A percentile compares a stretch with the other conserved stretches of the same genome.
Conservation (phyloP, 2,797 vertebrate genomes). For the Xiphophorus birchmanni region DNA sequence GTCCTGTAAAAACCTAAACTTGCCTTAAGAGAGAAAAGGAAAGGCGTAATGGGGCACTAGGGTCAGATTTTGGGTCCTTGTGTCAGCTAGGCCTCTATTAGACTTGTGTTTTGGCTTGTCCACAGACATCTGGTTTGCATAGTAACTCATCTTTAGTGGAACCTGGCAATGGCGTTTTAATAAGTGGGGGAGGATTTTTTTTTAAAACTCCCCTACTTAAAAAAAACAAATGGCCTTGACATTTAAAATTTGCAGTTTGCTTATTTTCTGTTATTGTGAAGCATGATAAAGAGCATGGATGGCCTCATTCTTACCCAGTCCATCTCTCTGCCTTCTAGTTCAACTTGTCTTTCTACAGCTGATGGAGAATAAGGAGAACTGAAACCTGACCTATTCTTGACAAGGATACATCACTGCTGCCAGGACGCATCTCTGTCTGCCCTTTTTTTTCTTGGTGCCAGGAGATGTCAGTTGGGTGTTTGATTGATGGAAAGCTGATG, state of each 20-base stretch:
- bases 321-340: background rate
- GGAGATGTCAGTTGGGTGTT: conserved; percentile 3
- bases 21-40: background rate
- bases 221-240: conserved; percentile 31
- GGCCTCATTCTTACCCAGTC: conserved; percentile 3
- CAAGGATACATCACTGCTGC: conserved; percentile 33
- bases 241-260: conserved; percentile 7
- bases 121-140: conserved; percentile 52
- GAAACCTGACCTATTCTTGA: conserved; percentile 24
- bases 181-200: background rate
- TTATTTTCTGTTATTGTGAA: background rate
- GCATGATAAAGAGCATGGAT: background rate
- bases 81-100: conserved; percentile 19
- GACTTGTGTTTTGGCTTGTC: conserved; percentile 38
- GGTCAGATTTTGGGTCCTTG: background rate
- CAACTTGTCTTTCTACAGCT: conserved; percentile 14
- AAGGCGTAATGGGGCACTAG: background rate
- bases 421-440: conserved; percentile 26
- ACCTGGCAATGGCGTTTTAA: conserved; percentile 9
- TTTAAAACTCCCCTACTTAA: conserved; percentile 20
- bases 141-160: conserved; percentile 35
- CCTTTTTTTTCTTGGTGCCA: conserved; percentile 22
- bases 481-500: conserved; percentile 40
- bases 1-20: background rate
- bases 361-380: conserved; percentile 31